Base-by-base conservation (phyloP, 1,140 invertebrate species). In the Drosophila leontia region DNA sequence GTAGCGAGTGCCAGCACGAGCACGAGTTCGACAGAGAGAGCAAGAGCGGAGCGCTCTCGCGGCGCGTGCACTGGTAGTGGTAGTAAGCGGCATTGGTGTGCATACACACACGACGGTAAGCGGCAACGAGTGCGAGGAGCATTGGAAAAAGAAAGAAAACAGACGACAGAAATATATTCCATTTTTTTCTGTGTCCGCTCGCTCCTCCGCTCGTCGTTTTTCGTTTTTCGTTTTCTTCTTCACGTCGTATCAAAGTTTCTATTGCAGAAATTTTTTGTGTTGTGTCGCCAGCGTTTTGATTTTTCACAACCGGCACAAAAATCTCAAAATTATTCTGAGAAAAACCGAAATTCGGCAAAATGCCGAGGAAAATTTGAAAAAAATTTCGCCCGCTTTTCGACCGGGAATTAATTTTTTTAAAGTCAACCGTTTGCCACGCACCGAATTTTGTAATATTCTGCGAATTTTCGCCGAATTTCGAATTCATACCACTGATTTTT, bases 101-200 rank as follows among this genome's bases (percentile, higher is more conserved):
- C 74, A 88, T 84, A 84, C 78, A 84, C 85, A 88, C 75, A 88
- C 63, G 60, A 81, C 74, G 39, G 69, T 79, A 72, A 51, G 62
- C 70, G 53, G n/a, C 78, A 82, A 78, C 63, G 91, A 92, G 91
- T 92, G 91, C 82, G 91, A 92, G 82, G 78, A 91, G 91, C 86
- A 92, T 87, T 92, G 86, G 78, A 92, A 92, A 92, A 92, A 91
- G 91, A 92, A 92, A 92, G 91, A 92, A 92, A 92, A 92, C 87
- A 92, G 91, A 84, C 91, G 74, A 91, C 75, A 68, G 75, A 92
- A 88, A 83, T 88, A 84, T 85, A 85, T 85, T 85, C 71, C 76
- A 87, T 90, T 90, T 88, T 87, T 91, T 91, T 91, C 79, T 78
- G 81, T 85, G 72, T 68, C 75, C 82, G 90, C 82, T 86, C 83